Base-by-base conservation (phyloP, 2,113 vertebrate species). In the Oreochromis aureus region DNA sequence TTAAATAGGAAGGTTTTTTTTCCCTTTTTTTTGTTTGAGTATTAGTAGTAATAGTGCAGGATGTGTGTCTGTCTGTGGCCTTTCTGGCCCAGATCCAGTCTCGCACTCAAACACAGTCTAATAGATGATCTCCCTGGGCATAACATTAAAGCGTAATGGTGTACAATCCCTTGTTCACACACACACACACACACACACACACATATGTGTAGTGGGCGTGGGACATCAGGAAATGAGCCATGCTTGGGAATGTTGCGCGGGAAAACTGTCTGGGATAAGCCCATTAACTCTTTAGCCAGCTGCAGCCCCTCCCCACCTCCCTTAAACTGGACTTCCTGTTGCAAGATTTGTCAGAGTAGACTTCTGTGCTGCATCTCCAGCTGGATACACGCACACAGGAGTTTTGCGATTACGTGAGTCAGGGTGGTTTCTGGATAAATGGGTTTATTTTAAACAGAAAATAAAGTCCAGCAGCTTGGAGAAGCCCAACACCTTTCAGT, bases 141-240 rank as follows among this genome's bases (percentile, higher is more conserved):
- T 73, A 73, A 61, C 89, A 90, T 89, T 54, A 89, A 92, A 93
- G 81, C 34, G 6, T 32, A 34, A 80, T 24, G 13, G 16, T 44
- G 56, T 80, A 81, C 84, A 80, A 36, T 78, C 44, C 5, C 22
- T 36, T 61, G 7, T 30, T 19, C 48, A 8, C 48, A 61, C 84
- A 81, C 36, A 59, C 76, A 76, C 48, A 8, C 48, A 61, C 84
- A 81, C 34, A 59, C 76, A 76, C 19, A 32, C 22, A 58, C 73
- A 18, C 16, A 44, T 32, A 61, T 24, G 10, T 30, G 53, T 41
- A 80, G 86, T 80, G 76, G 89, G 92, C 54, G 92, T 87, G 85
- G 92, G 87, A 63, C 63, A 22, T 55, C 92, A 94, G 95, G 95
- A 96, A 96, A 95, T 94, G 86, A 94, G 85, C 89, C 59, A 46